A percentile compares a stretch with the other conserved stretches of the same genome.
These are phyloP conservation scores for Chymomyza costata DNA, from an alignment of 1,140 invertebrate species.

Conservation along the genomic window DNA sequence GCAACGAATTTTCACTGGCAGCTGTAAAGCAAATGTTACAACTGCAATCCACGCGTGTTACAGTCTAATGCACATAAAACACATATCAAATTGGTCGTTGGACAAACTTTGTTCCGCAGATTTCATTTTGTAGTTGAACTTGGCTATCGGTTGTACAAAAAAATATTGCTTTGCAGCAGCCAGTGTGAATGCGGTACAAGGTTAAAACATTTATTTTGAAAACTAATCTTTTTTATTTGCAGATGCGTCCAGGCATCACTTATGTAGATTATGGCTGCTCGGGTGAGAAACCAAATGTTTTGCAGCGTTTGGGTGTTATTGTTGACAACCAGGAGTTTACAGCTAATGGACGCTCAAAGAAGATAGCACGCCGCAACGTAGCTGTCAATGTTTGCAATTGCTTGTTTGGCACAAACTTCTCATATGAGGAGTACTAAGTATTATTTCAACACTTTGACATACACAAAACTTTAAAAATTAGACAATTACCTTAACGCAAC, in stretches of 20 bases:
- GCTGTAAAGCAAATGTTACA: no score
- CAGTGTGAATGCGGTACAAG: no score
- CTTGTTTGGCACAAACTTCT: slow-evolving; percentile 74
- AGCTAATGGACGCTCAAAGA: slow-evolving; percentile 76
- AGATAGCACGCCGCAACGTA: slow-evolving; percentile 77
- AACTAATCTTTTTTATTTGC: slow-evolving; percentile 30
- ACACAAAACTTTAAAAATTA: no score
- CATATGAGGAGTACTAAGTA: slow-evolving; percentile 28
- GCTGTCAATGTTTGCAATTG: slow-evolving; percentile 76
- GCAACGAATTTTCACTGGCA: no score
- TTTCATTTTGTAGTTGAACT: no score
- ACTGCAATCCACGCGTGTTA: no score
- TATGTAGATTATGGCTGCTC: slow-evolving; percentile 79
- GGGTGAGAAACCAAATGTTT: slow-evolving; percentile 80
- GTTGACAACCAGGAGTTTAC: slow-evolving; percentile 77
- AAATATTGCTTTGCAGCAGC: no score
- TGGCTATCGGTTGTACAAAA: no score
- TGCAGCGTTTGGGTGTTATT: slow-evolving; percentile 76
- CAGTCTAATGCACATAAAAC: background rate
- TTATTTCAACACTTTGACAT: no score
- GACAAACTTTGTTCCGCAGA: no score
- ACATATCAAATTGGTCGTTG: background rate
- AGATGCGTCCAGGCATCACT: slow-evolving; percentile 82
- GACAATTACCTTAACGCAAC: no score
- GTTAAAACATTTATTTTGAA: no score